Base-by-base conservation (phyloP, 2,113 vertebrate genomes). In the Lota lota region DNA sequence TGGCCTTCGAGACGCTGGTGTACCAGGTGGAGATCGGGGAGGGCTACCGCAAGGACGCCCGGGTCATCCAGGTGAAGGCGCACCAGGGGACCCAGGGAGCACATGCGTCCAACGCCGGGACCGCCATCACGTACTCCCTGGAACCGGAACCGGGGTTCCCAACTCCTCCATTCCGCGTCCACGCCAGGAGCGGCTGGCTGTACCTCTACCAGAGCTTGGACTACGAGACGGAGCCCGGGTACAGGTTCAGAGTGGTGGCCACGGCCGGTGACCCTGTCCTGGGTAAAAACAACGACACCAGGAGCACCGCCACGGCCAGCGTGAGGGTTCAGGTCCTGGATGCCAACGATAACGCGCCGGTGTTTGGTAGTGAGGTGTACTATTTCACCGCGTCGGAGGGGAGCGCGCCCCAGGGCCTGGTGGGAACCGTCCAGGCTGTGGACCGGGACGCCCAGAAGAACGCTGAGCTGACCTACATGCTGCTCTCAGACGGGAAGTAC, bases 1-100 rank as follows among this genome's bases (percentile, higher is more conserved):
- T 96, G 70, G 76, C 88, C 22, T 99, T 99, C 68, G 94, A 94
- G 80, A 93, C 94, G 0, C 72, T 97, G 56, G 85, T 95, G 6
- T 97, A 98, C 78, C 94, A 93, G 74, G 92, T 91, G 73, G 95
- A 97, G 83, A 90, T 96, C 0, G 93, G 93, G 7, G 97, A 98
- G 85, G 84, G 78, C 19, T 83, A 92, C 33, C 66, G 88, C 0
- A 84, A 72, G n/a, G 84, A 85, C 40, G 83, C 90, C 0, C 85
- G 47, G 11, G 78, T 99, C 17, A 87, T 98, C 69, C 95, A 94
- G 68, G 84, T 93, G 22, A 92, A 85, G 70, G 94, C 96, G 0
- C 81, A 88, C 57, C 68, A 64, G 1, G 79, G 0, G 70, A 6
- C 36, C 56, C 33, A 76, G 40, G 40, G 40, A 8, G 40, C 10